phyloP scores from a whole-genome alignment of 2,113 vertebrate genomes.

The Spea bombifrons region DNA sequence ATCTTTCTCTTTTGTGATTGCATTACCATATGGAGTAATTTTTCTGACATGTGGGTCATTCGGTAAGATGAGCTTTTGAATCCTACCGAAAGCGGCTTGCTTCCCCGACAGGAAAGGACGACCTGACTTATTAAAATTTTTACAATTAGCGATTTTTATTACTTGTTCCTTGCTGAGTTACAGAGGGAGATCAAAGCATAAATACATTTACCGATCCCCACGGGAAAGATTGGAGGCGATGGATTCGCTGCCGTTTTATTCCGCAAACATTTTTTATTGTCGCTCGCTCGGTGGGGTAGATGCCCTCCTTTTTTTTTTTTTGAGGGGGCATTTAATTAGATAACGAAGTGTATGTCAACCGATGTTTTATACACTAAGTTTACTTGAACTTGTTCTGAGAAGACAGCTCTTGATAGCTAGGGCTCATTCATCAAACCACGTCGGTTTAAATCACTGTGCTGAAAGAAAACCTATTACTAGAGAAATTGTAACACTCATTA shows the following conservation, averaged over 20 bases:
- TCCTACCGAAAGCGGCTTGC: slow-evolving; percentile 31
- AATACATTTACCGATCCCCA: slow-evolving; percentile 46
- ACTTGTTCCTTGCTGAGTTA: slow-evolving; percentile 37
- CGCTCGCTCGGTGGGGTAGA: slow-evolving; percentile 9
- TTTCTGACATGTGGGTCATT: slow-evolving; percentile 53
- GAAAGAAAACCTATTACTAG: no score
- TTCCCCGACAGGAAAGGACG: slow-evolving; percentile 52
- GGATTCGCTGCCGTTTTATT: slow-evolving; percentile 44
- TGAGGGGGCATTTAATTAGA: slow-evolving; percentile 1
- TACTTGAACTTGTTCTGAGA: slow-evolving; percentile 13
- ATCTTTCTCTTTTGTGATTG: slow-evolving; percentile 54
- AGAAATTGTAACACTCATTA: no score
- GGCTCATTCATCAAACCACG: neutral
- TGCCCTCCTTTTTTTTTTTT: neutral
- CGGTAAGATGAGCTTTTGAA: slow-evolving; percentile 50
- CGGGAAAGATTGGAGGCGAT: slow-evolving; percentile 48
- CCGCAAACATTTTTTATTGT: slow-evolving; percentile 3
- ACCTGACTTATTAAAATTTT: slow-evolving; percentile 51
- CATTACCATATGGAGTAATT: slow-evolving; percentile 54
- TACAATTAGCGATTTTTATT: slow-evolving; percentile 52
- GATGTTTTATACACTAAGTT: slow-evolving; percentile 4
- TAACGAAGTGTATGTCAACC: neutral
- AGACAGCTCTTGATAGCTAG: neutral
- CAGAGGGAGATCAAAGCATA: slow-evolving; percentile 49
- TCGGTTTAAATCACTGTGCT: no score